Evolutionary conservation across 2,113 vertebrate species (phyloP), one percentile per base, ranked within the genome.

Genomic region (Fulmarus glacialis): DNA sequence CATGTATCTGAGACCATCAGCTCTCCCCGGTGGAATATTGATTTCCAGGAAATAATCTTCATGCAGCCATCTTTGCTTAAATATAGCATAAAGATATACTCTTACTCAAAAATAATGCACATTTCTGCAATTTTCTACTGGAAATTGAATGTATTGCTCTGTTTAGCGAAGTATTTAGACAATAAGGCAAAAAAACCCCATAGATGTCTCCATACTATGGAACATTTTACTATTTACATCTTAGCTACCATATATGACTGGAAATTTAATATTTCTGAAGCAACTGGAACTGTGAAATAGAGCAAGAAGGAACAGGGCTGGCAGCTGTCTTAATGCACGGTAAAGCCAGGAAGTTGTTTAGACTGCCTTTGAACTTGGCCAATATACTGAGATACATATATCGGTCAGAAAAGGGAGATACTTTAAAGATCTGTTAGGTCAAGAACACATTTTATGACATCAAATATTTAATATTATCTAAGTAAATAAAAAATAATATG

Each of bases 1-100:
- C 62, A 30, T 72, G 82, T 42, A 64, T 64, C 67, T 62, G 79
- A 94, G 87, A 81, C 92, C 87, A 78, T 71, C 92, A 93, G 77
- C 85, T 87, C 58, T 93, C 32, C 81, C 87, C 8, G 1, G 4
- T 82, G 91, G 66, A 72, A 91, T 96, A 96, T 91, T 97, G 94
- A 96, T 96, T 97, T 93, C 93, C 66, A 95, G 89, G 94, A 95
- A 90, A 62, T 82, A 79, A 89, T 91, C 70, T 82, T 78, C 70
- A 30, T n/a, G 21, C 79, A 63, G 56, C 74, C 81, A 90, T 67
- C 91, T 87, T 87, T 79, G 66, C 80, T 93, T 88, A 89, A 95
- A 89, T 56, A 89, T 34, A 89, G 15, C 74, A 17, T 43, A 53
- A 84, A 63, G 30, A 40, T 58, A 15, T 15, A 27, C 40, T 73